phyloP scores from a whole-genome alignment of 2,113 vertebrate species.

The Noturus placidus region DNA sequence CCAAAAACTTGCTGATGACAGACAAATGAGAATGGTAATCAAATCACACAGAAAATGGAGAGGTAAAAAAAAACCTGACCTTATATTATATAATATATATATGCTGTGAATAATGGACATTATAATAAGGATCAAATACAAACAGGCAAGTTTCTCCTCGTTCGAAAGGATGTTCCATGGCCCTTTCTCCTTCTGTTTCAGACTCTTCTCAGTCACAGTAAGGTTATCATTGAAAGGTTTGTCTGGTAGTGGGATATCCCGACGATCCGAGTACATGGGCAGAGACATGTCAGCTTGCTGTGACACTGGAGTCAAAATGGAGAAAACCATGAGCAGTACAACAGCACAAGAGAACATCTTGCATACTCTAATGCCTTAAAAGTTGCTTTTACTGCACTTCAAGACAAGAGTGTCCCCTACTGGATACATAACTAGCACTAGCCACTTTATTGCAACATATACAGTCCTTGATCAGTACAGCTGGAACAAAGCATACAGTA shows the following conservation, averaged over 20 bases:
- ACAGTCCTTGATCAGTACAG: not conserved
- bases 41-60: no score
- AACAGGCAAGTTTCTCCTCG: slow-evolving; percentile 82
- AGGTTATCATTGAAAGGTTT: slow-evolving; percentile 68
- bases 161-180: slow-evolving; percentile 78
- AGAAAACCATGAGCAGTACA: not conserved
- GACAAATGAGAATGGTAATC: no score
- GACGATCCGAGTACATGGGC: slow-evolving; percentile 71
- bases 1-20: no score
- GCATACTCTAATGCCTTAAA: not conserved
- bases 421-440: not conserved
- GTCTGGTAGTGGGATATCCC: slow-evolving; percentile 75
- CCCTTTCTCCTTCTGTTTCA: slow-evolving; percentile 85
- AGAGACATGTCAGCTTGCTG: slow-evolving; percentile 66
- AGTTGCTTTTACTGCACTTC: not conserved
- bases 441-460: not conserved
- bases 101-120: not conserved
- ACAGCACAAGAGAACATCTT: not conserved
- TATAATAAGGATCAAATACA: slow-evolving; percentile 25
- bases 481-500: not conserved
- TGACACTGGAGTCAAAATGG: slow-evolving; percentile 41
- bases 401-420: slow-evolving; percentile 3
- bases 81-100: no score
- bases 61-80: no score
- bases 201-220: slow-evolving; percentile 64